These are phyloP conservation scores for Enteromius thamalakanensis DNA, from an alignment of 2,797 vertebrate genomes.

Conservation along the genomic window DNA sequence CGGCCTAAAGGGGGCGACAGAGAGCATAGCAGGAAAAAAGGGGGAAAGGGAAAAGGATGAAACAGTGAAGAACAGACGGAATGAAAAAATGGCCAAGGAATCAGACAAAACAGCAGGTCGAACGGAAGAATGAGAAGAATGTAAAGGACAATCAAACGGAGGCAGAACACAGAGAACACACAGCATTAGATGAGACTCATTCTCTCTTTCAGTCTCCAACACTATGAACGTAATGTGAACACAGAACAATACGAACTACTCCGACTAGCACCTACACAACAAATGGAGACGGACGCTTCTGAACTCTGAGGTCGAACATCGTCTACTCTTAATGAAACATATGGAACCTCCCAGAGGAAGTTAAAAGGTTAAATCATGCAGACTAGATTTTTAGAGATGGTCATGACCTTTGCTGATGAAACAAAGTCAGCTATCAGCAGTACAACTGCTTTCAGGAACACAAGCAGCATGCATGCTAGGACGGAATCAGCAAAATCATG, in stretches of 20 bases:
- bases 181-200: conserved; percentile 17
- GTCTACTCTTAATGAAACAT: conserved; percentile 18
- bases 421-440: conserved; percentile 8
- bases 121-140: not conserved
- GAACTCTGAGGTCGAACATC: conserved; percentile 9
- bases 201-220: conserved; percentile 18
- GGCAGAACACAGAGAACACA: not conserved
- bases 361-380: conserved; percentile 54
- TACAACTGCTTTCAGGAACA: conserved; percentile 33
- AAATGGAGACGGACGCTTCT: conserved; percentile 28
- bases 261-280: conserved; percentile 48
- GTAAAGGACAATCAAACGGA: not conserved
- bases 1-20: conserved; percentile 78
- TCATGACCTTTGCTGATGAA: conserved; percentile 15
- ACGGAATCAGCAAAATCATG: conserved; percentile 46
- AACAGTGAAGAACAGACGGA: conserved; percentile 1
- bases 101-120: not conserved
- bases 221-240: conserved; percentile 32
- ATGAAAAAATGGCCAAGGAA: not conserved
- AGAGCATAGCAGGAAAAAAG: not conserved
- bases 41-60: not conserved
- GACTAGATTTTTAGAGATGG: conserved; percentile 21
- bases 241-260: conserved; percentile 39
- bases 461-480: conserved; percentile 45
- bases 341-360: conserved; percentile 25